Evolutionary conservation across 2,113 vertebrate genomes (phyloP), one percentile per base, ranked within the genome.

Genomic region (Ammodytes dubius): DNA sequence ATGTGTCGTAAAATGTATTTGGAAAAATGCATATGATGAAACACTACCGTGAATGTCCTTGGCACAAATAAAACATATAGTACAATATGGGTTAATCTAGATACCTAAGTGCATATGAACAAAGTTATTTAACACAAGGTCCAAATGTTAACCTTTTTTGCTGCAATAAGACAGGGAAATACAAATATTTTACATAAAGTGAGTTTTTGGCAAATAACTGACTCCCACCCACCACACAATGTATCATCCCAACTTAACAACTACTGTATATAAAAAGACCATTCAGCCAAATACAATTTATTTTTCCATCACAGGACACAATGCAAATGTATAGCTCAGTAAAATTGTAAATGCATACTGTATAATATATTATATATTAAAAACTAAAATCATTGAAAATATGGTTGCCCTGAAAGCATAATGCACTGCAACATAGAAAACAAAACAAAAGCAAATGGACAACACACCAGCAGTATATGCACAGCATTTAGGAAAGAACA

Each of bases 101-200:
- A 77, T 37, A 79, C 39, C 77, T 35, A 83, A 64, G 68, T 83
- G 77, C 37, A 73, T 66, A 75, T 74, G 57, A 76, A 71, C 13
- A 75, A 7, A 37, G 46, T 39, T 45, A 83, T 35, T 83, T 43
- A 74, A 76, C n/a, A 70, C 45, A 14, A 72, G 58, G 46, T 74
- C 60, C 46, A 50, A 74, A 68, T 77, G 52, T n/a, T 19, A 27
- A 27, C 17, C 12, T 12, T 37, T 52, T 43, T 69, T 35, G 15
- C 39, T 80, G 7, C 9, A 64, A 56, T 57, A 76, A 65, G 50
- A 70, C 42, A 65, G 9, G 46, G 73, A 86, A 49, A 57, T 63
- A 42, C 54, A 76, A 52, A 66, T 69, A 70, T 71, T 54, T 79
- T 71, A 81, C 45, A 84, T 35, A 43, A 65, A 27, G 43, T 27